A percentile compares a stretch with the other conserved stretches of the same genome.
These are phyloP conservation scores for Nomia melanderi DNA, from an alignment of 1,140 invertebrate species.

Conservation along the genomic window DNA sequence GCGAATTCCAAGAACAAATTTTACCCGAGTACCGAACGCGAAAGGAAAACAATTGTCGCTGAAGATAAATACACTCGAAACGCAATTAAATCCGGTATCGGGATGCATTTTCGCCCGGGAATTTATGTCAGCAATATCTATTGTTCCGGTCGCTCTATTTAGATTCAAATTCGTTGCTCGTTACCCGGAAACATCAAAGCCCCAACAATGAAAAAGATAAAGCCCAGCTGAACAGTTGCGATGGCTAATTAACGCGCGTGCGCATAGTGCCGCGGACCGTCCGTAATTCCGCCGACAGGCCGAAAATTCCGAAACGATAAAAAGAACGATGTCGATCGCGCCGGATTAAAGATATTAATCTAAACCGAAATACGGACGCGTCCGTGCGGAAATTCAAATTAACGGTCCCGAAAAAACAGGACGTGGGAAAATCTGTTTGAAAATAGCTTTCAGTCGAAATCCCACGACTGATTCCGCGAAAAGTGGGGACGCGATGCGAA, in stretches of 20 bases:
- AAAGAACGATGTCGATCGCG: background rate
- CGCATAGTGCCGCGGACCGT: background rate
- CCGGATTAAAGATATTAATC: background rate
- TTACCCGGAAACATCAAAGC: background rate
- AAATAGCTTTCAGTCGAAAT: background rate
- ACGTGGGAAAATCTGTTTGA: background rate
- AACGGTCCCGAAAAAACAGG: background rate
- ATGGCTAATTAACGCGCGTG: background rate
- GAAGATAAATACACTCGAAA: constrained; percentile 6
- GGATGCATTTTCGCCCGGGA: background rate
- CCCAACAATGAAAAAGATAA: background rate
- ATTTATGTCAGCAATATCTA: background rate
- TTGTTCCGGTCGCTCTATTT: background rate
- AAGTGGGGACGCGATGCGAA: too few relatives aligned
- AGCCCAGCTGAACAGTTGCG: too few relatives aligned
- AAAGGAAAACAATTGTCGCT: background rate
- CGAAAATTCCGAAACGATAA: background rate
- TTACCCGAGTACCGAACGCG: background rate
- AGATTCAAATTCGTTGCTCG: background rate
- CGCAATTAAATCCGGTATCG: background rate
- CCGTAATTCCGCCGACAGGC: background rate
- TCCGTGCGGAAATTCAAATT: constrained; percentile 19
- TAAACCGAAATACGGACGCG: background rate
- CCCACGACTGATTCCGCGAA: constrained; percentile 14
- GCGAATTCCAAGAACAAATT: background rate